Percentiles rank a stretch among this genome's conserved stretches.
Evolutionary conservation across 2,888 invertebrate species (phyloP).

Genomic region (Marasmarcha lunaedactyla): DNA sequence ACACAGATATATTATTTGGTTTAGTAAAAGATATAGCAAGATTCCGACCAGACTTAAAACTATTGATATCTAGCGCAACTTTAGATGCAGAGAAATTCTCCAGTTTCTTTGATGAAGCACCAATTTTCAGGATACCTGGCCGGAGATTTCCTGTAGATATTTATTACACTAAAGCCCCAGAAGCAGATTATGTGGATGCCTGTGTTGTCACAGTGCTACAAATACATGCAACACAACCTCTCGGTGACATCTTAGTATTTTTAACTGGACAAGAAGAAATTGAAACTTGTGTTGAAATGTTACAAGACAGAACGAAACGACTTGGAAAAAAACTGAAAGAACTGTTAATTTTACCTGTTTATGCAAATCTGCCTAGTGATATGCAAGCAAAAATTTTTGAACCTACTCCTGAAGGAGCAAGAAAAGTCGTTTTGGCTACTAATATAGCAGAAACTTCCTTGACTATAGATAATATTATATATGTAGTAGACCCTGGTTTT

Average conservation of each 20-base stretch:
- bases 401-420: constrained; percentile 94
- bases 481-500: constrained; percentile 99
- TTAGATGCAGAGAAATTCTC: constrained; percentile 98
- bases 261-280: constrained; percentile 95
- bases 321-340: constrained; percentile 95
- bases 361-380: constrained; percentile 98
- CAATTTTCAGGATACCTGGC: constrained; percentile 98
- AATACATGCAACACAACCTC: constrained; percentile 97
- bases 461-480: constrained; percentile 98
- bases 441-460: constrained; percentile 99
- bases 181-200: constrained; percentile 98
- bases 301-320: constrained; percentile 90
- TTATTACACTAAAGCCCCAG: constrained; percentile 98
- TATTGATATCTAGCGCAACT: constrained; percentile 97
- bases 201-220: constrained; percentile 97
- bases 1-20: constrained; percentile 98
- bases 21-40: constrained; percentile 95
- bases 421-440: constrained; percentile 97
- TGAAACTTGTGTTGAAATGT: constrained; percentile 88
- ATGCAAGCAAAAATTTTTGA: constrained; percentile 99
- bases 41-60: constrained; percentile 92
- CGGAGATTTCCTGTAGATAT: constrained; percentile 97
- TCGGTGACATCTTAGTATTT: constrained; percentile 96
- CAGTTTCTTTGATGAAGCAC: constrained; percentile 97
- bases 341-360: constrained; percentile 93